A percentile compares a stretch with the other conserved stretches of the same genome.
These are phyloP conservation scores for Microplitis manilae DNA, from an alignment of 2,888 invertebrate species.

Conservation along the genomic window DNA sequence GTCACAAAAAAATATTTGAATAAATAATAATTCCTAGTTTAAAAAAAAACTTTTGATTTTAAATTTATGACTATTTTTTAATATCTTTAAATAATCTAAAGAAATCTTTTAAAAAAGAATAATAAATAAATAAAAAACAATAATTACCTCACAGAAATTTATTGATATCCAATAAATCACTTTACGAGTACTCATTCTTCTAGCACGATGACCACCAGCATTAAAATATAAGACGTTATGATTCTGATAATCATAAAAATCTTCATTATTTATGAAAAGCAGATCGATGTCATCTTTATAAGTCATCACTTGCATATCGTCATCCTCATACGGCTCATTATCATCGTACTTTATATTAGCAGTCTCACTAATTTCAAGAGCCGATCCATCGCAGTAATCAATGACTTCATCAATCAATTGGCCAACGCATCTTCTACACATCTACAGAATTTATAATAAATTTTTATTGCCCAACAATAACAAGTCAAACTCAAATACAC, in stretches of 20 bases:
- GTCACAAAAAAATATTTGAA: no score
- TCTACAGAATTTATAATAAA: background rate
- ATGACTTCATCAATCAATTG: no score
- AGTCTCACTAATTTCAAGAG: no score
- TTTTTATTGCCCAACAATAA: background rate
- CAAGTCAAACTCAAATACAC: background rate
- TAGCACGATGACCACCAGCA: slow-evolving; percentile 9
- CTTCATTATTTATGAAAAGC: background rate
- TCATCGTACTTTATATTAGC: no score
- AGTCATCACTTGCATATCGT: background rate
- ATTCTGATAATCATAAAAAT: background rate
- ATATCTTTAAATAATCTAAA: no score
- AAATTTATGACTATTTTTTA: no score
- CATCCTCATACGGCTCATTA: no score
- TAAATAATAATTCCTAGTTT: no score
- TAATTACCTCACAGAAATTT: slow-evolving; percentile 54
- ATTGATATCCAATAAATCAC: slow-evolving; percentile 54
- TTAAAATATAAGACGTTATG: background rate
- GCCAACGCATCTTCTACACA: background rate
- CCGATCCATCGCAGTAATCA: no score
- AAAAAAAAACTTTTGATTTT: no score
- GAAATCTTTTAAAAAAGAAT: background rate
- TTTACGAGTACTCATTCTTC: background rate
- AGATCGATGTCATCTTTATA: background rate
- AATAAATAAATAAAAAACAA: slow-evolving; percentile 6